Evolutionary conservation across 2,888 invertebrate genomes (phyloP).

Genomic region (Fabriciana adippe): DNA sequence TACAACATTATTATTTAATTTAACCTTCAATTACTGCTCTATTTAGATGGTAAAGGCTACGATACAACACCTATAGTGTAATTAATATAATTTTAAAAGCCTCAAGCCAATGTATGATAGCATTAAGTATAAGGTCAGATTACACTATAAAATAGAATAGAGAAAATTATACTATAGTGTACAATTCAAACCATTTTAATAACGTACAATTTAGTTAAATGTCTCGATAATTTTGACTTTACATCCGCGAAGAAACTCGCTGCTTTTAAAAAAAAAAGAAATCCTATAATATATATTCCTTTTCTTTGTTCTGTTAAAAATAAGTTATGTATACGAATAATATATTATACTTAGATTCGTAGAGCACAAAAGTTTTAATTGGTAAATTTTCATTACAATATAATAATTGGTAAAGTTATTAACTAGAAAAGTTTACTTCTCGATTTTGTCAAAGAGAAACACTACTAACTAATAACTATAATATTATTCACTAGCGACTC

Average conservation of each 20-base stretch:
- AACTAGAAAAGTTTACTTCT: no score
- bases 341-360: no score
- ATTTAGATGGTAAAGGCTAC: constrained; percentile 20
- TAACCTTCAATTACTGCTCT: constrained; percentile 25
- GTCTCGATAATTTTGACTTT: neutral
- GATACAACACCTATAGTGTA: constrained; percentile 26
- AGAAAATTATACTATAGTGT: constrained; percentile 10
- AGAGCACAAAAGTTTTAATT: no score
- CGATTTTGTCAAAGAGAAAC: no score
- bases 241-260: neutral
- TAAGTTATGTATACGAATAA: no score
- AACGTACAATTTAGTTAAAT: constrained; percentile 16
- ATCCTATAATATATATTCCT: no score
- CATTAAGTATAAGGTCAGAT: constrained; percentile 28
- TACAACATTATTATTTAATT: neutral
- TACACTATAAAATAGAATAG: neutral
- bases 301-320: no score
- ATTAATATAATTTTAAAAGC: constrained; percentile 25
- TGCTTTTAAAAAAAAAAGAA: neutral
- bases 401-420: no score
- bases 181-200: constrained; percentile 12
- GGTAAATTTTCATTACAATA: no score
- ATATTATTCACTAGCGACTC: no score
- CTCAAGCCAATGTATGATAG: constrained; percentile 14
- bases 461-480: no score